These are phyloP conservation scores for Maccullochella peelii DNA, from an alignment of 2,113 vertebrate species.

Conservation along the genomic window DNA sequence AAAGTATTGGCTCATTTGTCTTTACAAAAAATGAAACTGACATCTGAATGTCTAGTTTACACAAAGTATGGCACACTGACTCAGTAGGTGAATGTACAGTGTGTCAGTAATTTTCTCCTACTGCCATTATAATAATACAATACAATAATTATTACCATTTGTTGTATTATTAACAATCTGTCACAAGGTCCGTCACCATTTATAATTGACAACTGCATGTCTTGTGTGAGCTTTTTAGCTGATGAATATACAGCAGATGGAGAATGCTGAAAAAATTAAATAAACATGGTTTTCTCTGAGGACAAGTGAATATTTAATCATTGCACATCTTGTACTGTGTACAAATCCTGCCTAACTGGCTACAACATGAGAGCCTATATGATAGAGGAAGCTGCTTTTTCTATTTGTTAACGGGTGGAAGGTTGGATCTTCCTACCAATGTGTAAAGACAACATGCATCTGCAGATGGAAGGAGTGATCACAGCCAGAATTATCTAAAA, in stretches of 20 bases:
- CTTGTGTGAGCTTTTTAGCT: background rate
- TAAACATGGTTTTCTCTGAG: background rate
- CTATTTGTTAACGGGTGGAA: background rate
- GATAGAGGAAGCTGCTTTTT: background rate
- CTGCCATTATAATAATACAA: slow-evolving; percentile 21
- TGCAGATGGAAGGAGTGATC: too few species aligned
- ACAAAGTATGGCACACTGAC: background rate
- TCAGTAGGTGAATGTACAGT: background rate
- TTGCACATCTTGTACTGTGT: background rate
- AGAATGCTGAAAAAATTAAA: background rate
- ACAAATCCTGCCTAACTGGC: background rate
- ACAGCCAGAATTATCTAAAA: too few species aligned
- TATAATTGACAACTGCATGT: slow-evolving; percentile 10
- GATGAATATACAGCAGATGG: background rate
- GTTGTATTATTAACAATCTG: slow-evolving; percentile 53
- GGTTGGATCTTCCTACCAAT: too few species aligned
- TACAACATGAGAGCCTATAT: background rate
- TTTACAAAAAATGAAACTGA: slow-evolving; percentile 9
- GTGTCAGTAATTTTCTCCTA: slow-evolving; percentile 24
- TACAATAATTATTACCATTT: too few species aligned
- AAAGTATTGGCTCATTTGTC: slow-evolving; percentile 24
- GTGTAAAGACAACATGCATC: too few species aligned
- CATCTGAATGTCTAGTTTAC: background rate
- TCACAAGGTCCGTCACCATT: slow-evolving; percentile 24
- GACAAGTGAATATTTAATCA: background rate